Conservation (phyloP, 2,888 invertebrate genomes). For the Spodoptera picta region DNA sequence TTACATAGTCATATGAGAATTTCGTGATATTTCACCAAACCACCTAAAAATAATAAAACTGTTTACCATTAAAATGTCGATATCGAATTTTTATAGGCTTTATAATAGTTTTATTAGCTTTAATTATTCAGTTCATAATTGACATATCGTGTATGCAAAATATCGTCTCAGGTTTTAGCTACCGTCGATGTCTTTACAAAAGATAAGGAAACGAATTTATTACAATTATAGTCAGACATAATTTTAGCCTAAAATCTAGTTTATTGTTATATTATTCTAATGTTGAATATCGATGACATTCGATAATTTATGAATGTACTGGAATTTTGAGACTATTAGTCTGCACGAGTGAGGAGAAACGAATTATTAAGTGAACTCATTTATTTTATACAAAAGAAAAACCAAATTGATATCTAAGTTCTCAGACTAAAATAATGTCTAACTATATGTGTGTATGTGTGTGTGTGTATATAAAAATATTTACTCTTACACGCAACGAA, state of each 20-base stretch:
- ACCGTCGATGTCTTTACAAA: constrained; percentile 39
- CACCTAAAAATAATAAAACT: constrained; percentile 13
- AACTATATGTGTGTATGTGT: constrained; percentile 13
- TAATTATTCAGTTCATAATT: constrained; percentile 44
- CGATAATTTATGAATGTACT: constrained; percentile 40
- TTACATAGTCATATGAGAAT: constrained; percentile 27
- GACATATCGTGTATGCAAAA: constrained; percentile 48
- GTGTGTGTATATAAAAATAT: constrained; percentile 25
- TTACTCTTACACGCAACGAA: constrained; percentile 10
- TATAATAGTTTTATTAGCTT: constrained; percentile 17
- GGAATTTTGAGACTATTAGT: constrained; percentile 29
- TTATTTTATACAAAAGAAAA: not conserved
- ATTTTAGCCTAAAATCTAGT: constrained; percentile 36
- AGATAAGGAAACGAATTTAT: constrained; percentile 51
- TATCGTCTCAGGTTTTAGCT: constrained; percentile 35
- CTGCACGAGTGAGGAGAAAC: constrained; percentile 5
- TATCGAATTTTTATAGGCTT: constrained; percentile 7
- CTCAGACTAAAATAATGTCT: constrained; percentile 9
- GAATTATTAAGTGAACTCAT: constrained; percentile 5
- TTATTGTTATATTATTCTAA: constrained; percentile 50
- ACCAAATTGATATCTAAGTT: no score
- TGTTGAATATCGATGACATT: constrained; percentile 40
- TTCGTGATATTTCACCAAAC: constrained; percentile 29
- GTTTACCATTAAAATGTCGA: constrained; percentile 13
- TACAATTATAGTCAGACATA: constrained; percentile 31